A percentile compares a stretch with the other conserved stretches of the same genome.
Conservation (phyloP, 2,888 invertebrate genomes). For the Dryococelus australis region DNA sequence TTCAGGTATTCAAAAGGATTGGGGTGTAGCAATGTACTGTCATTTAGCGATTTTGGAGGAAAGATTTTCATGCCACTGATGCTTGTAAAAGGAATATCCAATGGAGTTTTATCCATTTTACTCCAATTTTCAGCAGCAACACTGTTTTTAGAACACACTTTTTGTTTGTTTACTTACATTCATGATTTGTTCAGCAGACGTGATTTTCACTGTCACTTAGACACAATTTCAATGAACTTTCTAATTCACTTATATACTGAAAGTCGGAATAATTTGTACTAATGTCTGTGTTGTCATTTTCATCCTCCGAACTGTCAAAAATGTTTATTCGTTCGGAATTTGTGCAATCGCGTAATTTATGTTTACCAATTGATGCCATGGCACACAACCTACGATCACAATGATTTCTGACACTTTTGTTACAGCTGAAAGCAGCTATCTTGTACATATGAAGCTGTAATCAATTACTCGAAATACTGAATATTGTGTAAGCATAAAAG, state of each 20-base stretch:
- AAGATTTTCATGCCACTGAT: background rate
- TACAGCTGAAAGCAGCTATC: background rate
- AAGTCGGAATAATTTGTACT: background rate
- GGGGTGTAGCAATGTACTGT: background rate
- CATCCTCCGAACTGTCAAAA: background rate
- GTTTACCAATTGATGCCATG: background rate
- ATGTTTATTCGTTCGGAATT: background rate
- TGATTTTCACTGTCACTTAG: background rate
- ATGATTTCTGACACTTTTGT: background rate
- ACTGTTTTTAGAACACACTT: background rate
- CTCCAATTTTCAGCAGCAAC: background rate
- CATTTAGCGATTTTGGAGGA: background rate
- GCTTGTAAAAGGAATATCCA: background rate
- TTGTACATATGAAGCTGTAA: background rate
- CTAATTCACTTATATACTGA: background rate
- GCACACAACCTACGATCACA: background rate
- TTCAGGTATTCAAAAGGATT: background rate
- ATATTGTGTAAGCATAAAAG: background rate
- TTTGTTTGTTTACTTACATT: background rate
- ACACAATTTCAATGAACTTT: background rate
- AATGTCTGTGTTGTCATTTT: background rate
- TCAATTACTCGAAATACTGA: background rate
- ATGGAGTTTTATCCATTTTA: background rate
- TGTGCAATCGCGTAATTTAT: background rate
- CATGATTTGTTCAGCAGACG: background rate